Conservation (phyloP, 2,113 vertebrate genomes). For the Nesoenas mayeri region DNA sequence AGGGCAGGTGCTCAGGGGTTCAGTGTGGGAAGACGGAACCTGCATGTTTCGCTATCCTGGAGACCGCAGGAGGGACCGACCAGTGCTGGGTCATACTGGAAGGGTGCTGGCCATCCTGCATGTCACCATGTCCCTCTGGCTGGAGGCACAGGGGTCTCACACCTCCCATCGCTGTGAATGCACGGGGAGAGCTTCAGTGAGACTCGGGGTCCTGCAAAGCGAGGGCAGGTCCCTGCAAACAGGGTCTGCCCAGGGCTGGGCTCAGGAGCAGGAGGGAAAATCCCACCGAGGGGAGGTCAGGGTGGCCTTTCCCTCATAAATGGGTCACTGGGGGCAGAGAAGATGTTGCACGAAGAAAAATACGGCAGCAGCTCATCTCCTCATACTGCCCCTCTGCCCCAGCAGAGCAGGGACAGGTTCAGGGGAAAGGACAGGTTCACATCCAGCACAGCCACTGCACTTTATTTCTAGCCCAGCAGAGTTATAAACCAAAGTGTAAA, state of each 20-base stretch:
- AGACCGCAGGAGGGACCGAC: background rate
- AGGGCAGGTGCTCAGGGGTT: background rate
- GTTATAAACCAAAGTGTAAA: background rate
- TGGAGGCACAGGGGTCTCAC: background rate
- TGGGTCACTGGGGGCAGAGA: background rate
- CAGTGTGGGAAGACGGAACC: background rate
- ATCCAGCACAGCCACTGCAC: background rate
- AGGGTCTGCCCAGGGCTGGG: background rate
- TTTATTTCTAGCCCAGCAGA: background rate
- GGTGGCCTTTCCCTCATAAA: background rate
- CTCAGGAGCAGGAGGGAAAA: background rate
- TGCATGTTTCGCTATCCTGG: background rate
- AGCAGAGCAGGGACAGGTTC: background rate
- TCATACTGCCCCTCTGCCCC: rapidly evolving
- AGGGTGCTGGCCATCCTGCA: background rate
- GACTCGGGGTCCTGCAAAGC: background rate
- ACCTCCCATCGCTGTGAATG: rapidly evolving
- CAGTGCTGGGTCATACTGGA: background rate
- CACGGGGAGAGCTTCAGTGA: background rate
- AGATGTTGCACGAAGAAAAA: background rate
- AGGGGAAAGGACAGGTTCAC: background rate
- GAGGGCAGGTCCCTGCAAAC: background rate
- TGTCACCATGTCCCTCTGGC: rapidly evolving
- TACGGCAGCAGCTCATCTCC: background rate
- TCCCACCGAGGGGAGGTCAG: background rate